Conservation (phyloP, 1,140 invertebrate species). For the Temnothorax nylanderi region DNA sequence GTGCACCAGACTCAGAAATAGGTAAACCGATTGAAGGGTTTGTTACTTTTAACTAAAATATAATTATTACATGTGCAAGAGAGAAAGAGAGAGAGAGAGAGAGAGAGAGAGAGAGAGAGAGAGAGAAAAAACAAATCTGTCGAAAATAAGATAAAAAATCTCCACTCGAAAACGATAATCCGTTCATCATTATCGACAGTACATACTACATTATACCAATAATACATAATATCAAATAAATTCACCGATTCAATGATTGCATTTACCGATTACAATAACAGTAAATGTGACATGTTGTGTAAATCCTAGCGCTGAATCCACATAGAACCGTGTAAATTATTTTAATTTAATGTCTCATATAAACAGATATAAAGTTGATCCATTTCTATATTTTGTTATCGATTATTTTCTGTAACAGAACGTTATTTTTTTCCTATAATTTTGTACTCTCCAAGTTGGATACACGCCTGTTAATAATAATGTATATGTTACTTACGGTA, state of each 20-base stretch:
- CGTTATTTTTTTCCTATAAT: neutral
- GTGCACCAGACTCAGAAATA: conserved; percentile 40
- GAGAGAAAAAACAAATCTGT: neutral
- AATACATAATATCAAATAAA: neutral
- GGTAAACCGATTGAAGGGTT: conserved; percentile 68
- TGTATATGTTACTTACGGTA: neutral
- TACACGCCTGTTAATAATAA: neutral
- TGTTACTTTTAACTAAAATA: conserved; percentile 53
- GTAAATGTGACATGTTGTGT: neutral
- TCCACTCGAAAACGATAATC: neutral
- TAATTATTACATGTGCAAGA: neutral
- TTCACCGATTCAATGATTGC: neutral
- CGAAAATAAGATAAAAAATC: neutral
- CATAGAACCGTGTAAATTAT: neutral
- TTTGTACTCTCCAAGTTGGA: neutral
- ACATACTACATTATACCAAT: neutral
- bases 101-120: neutral
- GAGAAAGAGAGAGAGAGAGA: neutral
- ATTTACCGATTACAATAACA: conserved; percentile 1
- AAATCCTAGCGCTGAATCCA: neutral
- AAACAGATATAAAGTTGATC: neutral
- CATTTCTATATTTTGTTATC: neutral
- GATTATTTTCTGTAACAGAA: neutral
- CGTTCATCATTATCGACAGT: neutral
- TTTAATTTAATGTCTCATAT: neutral